These are phyloP conservation scores for Callyntrura guangdongensis DNA, from an alignment of 2,888 invertebrate genomes.

Conservation along the genomic window DNA sequence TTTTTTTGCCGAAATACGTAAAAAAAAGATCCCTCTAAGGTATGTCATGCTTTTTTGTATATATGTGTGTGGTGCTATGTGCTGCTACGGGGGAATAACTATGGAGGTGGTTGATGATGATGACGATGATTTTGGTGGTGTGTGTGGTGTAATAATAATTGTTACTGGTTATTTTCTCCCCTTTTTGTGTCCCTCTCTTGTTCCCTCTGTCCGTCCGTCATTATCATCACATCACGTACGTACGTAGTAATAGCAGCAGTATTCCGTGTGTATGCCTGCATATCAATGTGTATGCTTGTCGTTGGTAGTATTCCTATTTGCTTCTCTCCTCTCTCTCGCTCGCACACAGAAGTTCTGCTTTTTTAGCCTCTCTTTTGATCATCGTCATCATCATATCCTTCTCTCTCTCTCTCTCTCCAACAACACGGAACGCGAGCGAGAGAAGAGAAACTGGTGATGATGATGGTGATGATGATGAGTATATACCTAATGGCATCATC, in stretches of 20 bases:
- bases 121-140: neutral
- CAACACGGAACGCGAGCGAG: neutral
- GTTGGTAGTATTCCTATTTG: neutral
- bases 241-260: neutral
- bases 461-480: slow-evolving; percentile 33
- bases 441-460: neutral
- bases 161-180: slow-evolving; percentile 52
- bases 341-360: neutral
- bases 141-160: slow-evolving; percentile 45
- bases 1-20: neutral
- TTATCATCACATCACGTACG: neutral
- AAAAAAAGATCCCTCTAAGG: slow-evolving; percentile 1
- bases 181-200: neutral
- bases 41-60: slow-evolving; percentile 14
- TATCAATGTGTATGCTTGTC: neutral
- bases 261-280: neutral
- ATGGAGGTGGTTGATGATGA: slow-evolving; percentile 27
- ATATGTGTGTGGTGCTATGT: slow-evolving; percentile 11
- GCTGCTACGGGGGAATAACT: slow-evolving; percentile 8
- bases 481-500: neutral
- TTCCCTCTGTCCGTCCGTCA: neutral
- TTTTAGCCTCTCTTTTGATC: neutral
- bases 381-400: neutral
- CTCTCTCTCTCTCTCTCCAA: neutral
- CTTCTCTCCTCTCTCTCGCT: neutral